phyloP scores from a whole-genome alignment of 2,113 vertebrate genomes.

The Pygoscelis adeliae region DNA sequence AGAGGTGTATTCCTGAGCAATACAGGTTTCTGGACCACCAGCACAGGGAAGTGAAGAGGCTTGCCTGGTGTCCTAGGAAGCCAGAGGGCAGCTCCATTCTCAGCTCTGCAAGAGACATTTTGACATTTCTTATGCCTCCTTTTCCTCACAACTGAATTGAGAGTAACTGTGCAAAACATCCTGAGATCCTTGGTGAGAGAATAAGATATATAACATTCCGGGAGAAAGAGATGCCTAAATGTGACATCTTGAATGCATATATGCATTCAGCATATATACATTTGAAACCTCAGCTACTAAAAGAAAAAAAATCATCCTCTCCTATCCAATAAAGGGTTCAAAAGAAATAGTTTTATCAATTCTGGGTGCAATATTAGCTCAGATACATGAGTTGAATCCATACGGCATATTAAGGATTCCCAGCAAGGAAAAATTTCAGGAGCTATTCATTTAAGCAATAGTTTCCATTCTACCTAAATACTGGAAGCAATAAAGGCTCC shows the following conservation, averaged over 20 bases:
- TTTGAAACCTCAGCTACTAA: neutral
- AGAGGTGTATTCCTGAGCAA: neutral
- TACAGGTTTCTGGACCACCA: neutral
- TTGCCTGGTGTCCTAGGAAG: neutral
- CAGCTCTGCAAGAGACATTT: neutral
- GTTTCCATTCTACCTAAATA: slow-evolving; percentile 18
- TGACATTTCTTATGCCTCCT: neutral
- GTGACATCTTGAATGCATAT: neutral
- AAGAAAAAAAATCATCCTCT: neutral
- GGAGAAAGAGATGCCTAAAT: neutral
- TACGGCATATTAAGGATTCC: neutral
- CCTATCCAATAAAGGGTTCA: neutral
- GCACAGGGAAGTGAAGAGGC: neutral
- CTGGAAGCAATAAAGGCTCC: slow-evolving; percentile 11
- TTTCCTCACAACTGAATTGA: neutral
- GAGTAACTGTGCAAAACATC: neutral
- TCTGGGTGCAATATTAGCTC: slow-evolving; percentile 5
- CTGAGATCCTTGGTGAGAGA: neutral
- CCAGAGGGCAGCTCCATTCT: neutral
- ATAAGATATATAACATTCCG: neutral
- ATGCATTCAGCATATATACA: neutral
- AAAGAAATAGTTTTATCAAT: neutral
- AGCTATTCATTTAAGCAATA: slow-evolving; percentile 39
- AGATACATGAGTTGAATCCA: neutral
- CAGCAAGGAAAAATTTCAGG: slow-evolving; percentile 40